Evolutionary conservation across 2,113 vertebrate genomes (phyloP).

Genomic region (Ophthalmolycus amberensis): DNA sequence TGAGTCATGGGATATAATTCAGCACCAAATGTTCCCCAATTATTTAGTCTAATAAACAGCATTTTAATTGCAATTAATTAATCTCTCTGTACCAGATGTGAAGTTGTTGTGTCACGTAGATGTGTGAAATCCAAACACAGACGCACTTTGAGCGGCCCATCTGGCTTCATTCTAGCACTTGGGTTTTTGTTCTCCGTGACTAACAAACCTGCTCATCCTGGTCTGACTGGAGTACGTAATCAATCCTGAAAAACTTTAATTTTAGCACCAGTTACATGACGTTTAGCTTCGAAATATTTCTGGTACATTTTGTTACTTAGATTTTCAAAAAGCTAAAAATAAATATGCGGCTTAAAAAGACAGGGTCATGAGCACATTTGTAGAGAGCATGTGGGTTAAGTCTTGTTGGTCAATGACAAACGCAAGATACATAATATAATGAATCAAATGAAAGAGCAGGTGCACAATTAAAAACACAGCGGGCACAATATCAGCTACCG

Average conservation of each 20-base stretch:
- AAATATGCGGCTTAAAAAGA: background rate
- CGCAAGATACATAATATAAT: background rate
- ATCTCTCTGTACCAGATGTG: constrained; percentile 16
- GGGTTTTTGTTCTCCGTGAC: background rate
- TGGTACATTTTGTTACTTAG: background rate
- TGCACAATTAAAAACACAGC: no score
- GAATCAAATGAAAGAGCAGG: background rate
- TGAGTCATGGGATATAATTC: constrained; percentile 13
- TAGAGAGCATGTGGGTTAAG: background rate
- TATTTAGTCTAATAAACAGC: constrained; percentile 7
- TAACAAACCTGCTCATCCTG: background rate
- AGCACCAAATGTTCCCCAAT: constrained; percentile 19
- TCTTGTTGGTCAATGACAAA: background rate
- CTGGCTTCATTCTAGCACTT: constrained; percentile 1
- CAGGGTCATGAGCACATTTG: background rate
- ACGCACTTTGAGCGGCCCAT: background rate
- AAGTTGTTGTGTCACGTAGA: background rate
- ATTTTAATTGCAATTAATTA: constrained; percentile 25
- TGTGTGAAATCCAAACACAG: background rate
- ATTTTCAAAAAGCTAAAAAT: background rate
- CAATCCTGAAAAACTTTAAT: background rate
- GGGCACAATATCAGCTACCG: background rate
- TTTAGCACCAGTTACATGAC: background rate
- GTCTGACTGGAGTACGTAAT: background rate
- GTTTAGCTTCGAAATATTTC: background rate